Evolutionary conservation across 2,113 vertebrate species (phyloP).

Genomic region (Leuciscus idus): DNA sequence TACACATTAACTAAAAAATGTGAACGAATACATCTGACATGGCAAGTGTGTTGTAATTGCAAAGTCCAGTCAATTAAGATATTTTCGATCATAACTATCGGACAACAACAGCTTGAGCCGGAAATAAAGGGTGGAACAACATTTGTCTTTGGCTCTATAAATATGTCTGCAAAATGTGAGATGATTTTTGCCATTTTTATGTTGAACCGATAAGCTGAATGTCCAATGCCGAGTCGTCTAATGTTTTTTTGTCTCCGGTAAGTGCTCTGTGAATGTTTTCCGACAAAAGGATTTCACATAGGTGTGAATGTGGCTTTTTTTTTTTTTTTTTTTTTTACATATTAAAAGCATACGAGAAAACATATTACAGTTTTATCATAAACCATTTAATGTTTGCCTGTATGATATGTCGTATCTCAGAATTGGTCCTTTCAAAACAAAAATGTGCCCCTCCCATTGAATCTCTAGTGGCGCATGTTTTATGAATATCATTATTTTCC

Average conservation of each 20-base stretch:
- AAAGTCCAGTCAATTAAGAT: background rate
- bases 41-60: background rate
- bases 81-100: background rate
- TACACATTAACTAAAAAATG: too few species aligned
- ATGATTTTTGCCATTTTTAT: background rate
- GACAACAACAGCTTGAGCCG: background rate
- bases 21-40: background rate
- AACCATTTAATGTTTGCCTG: background rate
- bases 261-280: background rate
- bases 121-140: background rate
- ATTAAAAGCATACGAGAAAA: background rate
- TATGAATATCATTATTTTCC: background rate
- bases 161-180: background rate
- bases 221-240: background rate
- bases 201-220: background rate
- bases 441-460: slow-evolving; percentile 17
- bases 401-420: background rate
- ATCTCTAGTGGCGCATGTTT: background rate
- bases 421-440: background rate
- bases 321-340: background rate
- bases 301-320: background rate
- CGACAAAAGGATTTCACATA: background rate
- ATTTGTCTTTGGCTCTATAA: background rate
- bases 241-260: background rate
- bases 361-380: background rate